Evolutionary conservation across 1,140 invertebrate species (phyloP), one percentile per base, ranked within the genome.

Genomic region (Pachypsylla venusta): DNA sequence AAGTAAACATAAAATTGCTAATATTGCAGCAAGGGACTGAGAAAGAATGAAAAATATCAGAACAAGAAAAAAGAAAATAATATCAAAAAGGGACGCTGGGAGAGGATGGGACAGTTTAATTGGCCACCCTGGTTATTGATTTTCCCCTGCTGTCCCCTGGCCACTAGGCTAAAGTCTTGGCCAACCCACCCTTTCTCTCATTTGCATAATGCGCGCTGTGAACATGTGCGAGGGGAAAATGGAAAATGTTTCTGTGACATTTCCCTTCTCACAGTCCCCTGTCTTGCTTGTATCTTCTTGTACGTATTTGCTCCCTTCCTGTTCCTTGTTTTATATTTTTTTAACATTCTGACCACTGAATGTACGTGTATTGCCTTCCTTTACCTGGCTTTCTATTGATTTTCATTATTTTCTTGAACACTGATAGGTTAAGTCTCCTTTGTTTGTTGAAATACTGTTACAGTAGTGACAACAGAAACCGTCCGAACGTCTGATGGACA

Each of bases 101-200:
- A 48, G 42, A 22, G 42, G 16, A 48, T 48, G 42, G 42, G 42
- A 48, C 42, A 48, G 4, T 48, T 48, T 48, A 48, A 48, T 48
- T 48, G 42, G 42, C 42, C 42, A 48, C 42, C 42, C 42, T 19
- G 30, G 42, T 4, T 48, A 48, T 48, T 48, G 42, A 48, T 48
- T 48, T 48, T 48, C 42, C 42, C 42, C 42, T 48, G 42, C 42
- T 48, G 42, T 48, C 42, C 42, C 42, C 42, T 48, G 42, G 5
- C 42, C 42, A 48, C 22, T 48, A 48, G 42, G 42, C 42, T 48
- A 48, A 48, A 48, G 42, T 48, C 42, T 48, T 48, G 42, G 42
- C 42, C 42, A 48, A 5, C 4, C 42, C 42, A 48, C 42, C 42
- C 42, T 48, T n/a, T 48, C 42, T 48, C 42, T 48, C 42, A 48